Evolutionary conservation across 2,113 vertebrate genomes (phyloP), one percentile per base, ranked within the genome.

Genomic region (Crypturellus undulatus): DNA sequence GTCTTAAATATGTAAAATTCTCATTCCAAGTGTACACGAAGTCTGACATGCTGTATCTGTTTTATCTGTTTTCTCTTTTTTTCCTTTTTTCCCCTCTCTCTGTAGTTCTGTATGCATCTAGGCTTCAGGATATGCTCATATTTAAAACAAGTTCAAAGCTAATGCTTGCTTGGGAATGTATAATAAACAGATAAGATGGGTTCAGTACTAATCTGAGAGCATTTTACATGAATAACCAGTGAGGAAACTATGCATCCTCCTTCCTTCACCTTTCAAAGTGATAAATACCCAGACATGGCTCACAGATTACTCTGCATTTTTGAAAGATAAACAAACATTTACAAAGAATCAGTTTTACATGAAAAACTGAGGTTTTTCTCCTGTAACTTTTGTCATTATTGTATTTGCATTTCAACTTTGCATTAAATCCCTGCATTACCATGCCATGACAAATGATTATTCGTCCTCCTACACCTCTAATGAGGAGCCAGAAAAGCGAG

Each of bases 311-410:
- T 93, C 77, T 91, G 92, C 80, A 87, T 90, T 93, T 56, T 89
- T 84, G 84, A 24, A 45, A 72, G 83, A 93, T 93, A 94, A 95
- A 93, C 89, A 96, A 92, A 92, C 77, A 73, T 87, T 93, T 94
- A 82, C 49, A 36, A 92, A 75, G 59, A 83, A 92, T 89, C 59
- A 63, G 63, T 79, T 95, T 94, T 89, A 85, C 40, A 67, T 54
- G 32, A 92, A 95, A 86, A 95, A 69, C 67, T 45, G 49, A 62
- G 14, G 79, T 93, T 95, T 92, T 40, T 49, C 59, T 40, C 54
- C 59, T 82, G 40, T 86, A 92, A 83, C 75, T 95, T 67, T 51
- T 78, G 60, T 64, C 77, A 30, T 91, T 84, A 75, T 12, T 89
- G 54, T 84, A 58, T 92, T 94, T 94, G 42, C 81, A 70, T 51